These are phyloP conservation scores for Propithecus perrieri DNA, from an alignment of 2,797 vertebrate genomes.

Conservation along the genomic window DNA sequence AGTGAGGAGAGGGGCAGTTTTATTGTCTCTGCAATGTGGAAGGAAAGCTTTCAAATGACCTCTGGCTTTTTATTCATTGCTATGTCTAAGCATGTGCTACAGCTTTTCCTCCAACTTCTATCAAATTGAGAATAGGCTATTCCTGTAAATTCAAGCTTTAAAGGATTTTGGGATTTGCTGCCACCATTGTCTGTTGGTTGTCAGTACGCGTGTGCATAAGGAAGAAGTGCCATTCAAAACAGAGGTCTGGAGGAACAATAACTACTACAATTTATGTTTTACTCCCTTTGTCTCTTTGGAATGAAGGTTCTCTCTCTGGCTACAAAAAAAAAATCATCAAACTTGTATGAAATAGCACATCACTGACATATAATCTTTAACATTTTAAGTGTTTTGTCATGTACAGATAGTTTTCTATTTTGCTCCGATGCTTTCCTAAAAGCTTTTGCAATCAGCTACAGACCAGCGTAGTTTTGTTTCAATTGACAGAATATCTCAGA, in stretches of 20 bases:
- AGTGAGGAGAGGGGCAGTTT: neutral
- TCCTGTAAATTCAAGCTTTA: neutral
- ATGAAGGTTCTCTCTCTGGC: neutral
- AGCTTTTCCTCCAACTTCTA: neutral
- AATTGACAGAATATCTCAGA: neutral
- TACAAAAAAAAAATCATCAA: neutral
- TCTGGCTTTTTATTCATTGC: neutral
- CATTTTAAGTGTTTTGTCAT: neutral
- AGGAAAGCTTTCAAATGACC: neutral
- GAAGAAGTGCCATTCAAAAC: neutral
- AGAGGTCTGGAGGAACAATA: neutral
- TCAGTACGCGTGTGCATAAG: neutral
- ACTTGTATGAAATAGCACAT: neutral
- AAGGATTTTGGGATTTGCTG: neutral
- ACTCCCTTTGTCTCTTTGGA: neutral
- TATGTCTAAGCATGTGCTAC: neutral
- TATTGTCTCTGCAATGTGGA: neutral
- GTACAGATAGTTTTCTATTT: neutral
- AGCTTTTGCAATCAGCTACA: neutral
- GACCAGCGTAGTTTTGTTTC: neutral
- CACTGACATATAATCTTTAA: neutral
- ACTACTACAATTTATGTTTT: neutral
- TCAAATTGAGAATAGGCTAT: neutral
- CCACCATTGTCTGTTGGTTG: neutral
- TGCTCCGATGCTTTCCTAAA: neutral